phyloP scores from a whole-genome alignment of 2,888 invertebrate species.

The Synergus itoensis region DNA sequence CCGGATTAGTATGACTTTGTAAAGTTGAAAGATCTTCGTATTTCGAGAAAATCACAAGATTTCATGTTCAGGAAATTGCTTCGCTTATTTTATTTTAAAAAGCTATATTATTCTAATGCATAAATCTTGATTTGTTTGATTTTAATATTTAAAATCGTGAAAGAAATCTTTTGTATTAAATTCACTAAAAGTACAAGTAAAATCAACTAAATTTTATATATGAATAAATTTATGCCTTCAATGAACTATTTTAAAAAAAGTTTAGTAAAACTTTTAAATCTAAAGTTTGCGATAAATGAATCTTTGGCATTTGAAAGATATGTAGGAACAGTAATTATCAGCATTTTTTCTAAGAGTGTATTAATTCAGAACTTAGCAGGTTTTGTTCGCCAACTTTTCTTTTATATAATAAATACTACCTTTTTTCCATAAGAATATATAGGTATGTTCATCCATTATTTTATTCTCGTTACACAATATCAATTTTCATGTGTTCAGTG shows the following conservation, averaged over 20 bases:
- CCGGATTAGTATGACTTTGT: not conserved
- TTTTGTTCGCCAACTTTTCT: not conserved
- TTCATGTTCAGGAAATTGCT: not conserved
- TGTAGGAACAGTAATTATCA: not conserved
- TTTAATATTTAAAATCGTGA: no score
- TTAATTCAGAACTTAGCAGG: not conserved
- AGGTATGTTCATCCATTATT: not conserved
- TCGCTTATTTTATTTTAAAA: not conserved
- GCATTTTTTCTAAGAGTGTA: not conserved
- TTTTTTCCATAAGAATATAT: not conserved
- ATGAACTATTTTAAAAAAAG: no score
- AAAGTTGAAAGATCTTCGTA: not conserved
- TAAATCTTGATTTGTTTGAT: no score
- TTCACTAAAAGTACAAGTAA: no score
- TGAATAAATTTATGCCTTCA: no score
- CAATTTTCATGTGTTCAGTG: constrained; percentile 16
- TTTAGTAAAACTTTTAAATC: no score
- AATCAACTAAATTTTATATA: no score
- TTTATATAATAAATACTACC: not conserved
- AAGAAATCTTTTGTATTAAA: no score
- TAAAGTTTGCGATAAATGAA: not conserved
- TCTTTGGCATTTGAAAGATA: no score
- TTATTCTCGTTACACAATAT: constrained; percentile 18
- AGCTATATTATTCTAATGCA: not conserved
- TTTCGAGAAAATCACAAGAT: not conserved